Conservation (phyloP, 1,140 invertebrate genomes). For the Scylla paramamosain region DNA sequence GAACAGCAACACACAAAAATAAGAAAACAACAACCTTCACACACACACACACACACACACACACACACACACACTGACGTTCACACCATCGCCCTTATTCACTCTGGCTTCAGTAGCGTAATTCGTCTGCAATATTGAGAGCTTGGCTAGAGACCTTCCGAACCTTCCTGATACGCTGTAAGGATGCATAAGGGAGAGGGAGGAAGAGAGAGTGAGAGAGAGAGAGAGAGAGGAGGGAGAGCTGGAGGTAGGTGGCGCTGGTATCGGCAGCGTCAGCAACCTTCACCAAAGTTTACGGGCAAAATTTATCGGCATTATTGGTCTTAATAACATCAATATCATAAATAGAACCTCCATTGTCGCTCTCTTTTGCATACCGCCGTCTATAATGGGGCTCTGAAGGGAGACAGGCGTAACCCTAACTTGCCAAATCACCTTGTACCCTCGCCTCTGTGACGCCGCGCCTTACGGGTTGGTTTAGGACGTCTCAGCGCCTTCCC, state of each 20-base stretch:
- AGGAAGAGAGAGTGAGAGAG: not conserved
- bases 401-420: slow-evolving; percentile 54
- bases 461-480: slow-evolving; percentile 35
- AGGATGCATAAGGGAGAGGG: not conserved
- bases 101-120: no score
- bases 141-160: no score
- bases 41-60: no score
- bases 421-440: not conserved
- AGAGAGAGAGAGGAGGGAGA: not conserved
- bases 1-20: no score
- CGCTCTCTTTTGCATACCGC: slow-evolving; percentile 77
- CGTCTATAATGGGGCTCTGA: slow-evolving; percentile 75
- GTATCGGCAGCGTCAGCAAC: slow-evolving; percentile 53
- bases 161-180: no score
- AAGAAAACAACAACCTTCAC: no score
- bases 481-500: not conserved
- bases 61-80: no score
- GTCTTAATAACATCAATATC: slow-evolving; percentile 78
- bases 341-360: slow-evolving; percentile 77
- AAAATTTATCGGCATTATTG: slow-evolving; percentile 77
- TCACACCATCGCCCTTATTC: no score
- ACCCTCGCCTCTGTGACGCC: slow-evolving; percentile 31
- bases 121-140: no score
- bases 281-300: slow-evolving; percentile 69
- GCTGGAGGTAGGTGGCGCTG: not conserved